Evolutionary conservation across 2,888 invertebrate genomes (phyloP).

Genomic region (Lycaena phlaeas): DNA sequence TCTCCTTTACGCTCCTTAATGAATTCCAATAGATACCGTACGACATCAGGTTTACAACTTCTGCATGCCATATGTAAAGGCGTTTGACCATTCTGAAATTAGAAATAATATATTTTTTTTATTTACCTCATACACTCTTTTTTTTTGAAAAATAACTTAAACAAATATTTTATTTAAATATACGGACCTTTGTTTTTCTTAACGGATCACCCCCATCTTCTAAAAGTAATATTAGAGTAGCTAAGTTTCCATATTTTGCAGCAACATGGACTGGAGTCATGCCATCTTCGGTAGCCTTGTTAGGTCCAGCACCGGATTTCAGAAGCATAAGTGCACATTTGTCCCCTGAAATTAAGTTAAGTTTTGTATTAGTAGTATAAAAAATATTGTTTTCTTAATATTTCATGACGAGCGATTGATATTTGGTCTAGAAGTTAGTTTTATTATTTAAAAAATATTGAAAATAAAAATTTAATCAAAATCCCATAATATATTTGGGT

Average conservation of each 20-base stretch:
- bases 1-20: conserved; percentile 83
- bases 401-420: no score
- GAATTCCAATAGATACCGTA: conserved; percentile 87
- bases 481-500: no score
- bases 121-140: no score
- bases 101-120: no score
- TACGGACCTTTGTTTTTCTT: conserved; percentile 93
- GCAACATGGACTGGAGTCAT: conserved; percentile 98
- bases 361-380: background rate
- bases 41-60: conserved; percentile 88
- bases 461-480: no score
- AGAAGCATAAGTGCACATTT: conserved; percentile 95
- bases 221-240: conserved; percentile 87
- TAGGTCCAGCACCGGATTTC: conserved; percentile 97
- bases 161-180: no score
- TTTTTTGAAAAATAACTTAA: background rate
- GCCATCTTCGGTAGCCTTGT: conserved; percentile 95
- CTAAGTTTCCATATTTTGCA: conserved; percentile 91
- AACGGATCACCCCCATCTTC: conserved; percentile 96
- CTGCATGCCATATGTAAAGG: conserved; percentile 95
- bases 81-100: conserved; percentile 88
- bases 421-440: no score
- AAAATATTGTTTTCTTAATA: background rate
- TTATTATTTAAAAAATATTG: no score
- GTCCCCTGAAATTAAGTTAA: conserved; percentile 36